phyloP scores from a whole-genome alignment of 2,113 vertebrate species.

The Ahaetulla prasina region DNA sequence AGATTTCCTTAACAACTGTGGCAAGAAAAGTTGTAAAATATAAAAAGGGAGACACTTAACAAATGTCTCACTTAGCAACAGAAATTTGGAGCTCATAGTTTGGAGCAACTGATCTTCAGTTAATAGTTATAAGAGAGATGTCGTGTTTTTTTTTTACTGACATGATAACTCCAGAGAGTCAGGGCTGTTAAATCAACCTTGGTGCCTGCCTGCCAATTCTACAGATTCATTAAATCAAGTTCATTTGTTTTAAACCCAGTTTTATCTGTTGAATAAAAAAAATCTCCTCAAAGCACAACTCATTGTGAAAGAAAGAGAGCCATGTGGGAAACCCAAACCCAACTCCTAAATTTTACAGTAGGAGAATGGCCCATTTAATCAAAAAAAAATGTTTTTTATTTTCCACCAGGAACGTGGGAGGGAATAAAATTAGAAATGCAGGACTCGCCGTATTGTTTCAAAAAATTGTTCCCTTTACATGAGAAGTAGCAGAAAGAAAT shows the following conservation, averaged over 20 bases:
- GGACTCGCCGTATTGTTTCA: not conserved
- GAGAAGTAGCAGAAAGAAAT: not conserved
- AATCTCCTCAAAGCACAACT: conserved; percentile 26
- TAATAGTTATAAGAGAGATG: conserved; percentile 52
- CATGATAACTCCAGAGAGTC: conserved; percentile 44
- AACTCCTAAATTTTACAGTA: not conserved
- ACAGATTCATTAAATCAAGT: conserved; percentile 51
- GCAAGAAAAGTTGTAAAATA: too few relatives aligned
- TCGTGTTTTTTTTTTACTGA: conserved; percentile 33
- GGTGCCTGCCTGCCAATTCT: conserved; percentile 40
- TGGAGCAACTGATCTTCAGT: conserved; percentile 49
- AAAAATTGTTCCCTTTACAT: not conserved
- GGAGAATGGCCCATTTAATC: not conserved
- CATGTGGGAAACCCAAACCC: not conserved
- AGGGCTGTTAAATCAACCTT: conserved; percentile 54
- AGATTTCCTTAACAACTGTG: too few relatives aligned
- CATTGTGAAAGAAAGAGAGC: not conserved
- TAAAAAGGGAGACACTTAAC: too few relatives aligned
- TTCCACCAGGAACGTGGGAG: not conserved
- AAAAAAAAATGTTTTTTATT: not conserved
- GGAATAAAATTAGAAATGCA: not conserved
- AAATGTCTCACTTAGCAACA: too few relatives aligned
- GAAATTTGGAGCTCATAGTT: too few relatives aligned
- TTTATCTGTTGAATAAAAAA: conserved; percentile 20
- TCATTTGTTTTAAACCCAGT: conserved; percentile 49